Conservation (phyloP, 2,797 vertebrate species). For the Anas georgica region DNA sequence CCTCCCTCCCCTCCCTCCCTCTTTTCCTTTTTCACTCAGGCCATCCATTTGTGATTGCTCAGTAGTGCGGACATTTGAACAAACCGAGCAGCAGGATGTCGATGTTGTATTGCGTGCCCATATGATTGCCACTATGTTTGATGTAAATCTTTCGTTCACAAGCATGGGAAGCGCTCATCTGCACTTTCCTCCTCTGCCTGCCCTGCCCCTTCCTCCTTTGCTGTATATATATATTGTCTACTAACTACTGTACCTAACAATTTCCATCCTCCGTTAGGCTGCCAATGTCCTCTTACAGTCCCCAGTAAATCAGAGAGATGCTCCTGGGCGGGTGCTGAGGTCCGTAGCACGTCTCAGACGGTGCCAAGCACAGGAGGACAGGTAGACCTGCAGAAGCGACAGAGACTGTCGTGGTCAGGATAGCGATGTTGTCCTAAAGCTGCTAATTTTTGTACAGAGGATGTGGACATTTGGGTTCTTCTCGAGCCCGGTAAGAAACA, state of each 20-base stretch:
- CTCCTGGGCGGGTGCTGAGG: neutral
- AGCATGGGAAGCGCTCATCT: neutral
- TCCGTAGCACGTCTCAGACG: neutral
- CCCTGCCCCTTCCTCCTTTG: slow-evolving; percentile 29
- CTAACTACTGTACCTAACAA: slow-evolving; percentile 52
- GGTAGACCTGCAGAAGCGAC: slow-evolving; percentile 17
- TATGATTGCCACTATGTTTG: slow-evolving; percentile 61
- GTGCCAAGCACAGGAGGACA: neutral
- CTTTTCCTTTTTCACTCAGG: slow-evolving; percentile 9
- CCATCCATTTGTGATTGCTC: slow-evolving; percentile 50
- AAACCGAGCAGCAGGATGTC: slow-evolving; percentile 58
- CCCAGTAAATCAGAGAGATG: neutral
- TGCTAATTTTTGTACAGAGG: slow-evolving; percentile 61
- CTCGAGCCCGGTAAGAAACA: slow-evolving; percentile 56
- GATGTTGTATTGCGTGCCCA: slow-evolving; percentile 34
- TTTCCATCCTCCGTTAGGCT: slow-evolving; percentile 38
- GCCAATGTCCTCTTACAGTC: neutral
- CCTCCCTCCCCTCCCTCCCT: neutral
- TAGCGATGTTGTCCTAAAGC: slow-evolving; percentile 58
- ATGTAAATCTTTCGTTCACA: slow-evolving; percentile 6
- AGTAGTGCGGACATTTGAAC: neutral
- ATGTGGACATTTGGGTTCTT: slow-evolving; percentile 42
- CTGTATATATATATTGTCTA: slow-evolving; percentile 45
- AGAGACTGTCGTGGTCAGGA: neutral
- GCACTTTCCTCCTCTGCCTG: neutral